These are phyloP conservation scores for Parotia lawesii DNA, from an alignment of 2,113 vertebrate genomes.

Conservation along the genomic window DNA sequence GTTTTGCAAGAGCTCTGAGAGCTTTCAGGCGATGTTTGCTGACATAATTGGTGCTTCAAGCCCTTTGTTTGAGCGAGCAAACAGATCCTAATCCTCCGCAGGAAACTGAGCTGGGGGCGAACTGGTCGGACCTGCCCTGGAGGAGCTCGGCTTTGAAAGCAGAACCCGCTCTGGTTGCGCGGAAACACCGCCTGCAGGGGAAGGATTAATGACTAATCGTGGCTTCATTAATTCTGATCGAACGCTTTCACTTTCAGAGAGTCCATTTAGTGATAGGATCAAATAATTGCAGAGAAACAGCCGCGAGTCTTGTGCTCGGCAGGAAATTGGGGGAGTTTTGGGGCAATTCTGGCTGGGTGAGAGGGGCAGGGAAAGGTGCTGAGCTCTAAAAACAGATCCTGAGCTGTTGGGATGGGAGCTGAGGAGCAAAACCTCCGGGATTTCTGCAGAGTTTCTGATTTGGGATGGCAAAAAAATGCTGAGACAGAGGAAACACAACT, in stretches of 20 bases:
- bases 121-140: neutral
- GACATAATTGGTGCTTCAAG: neutral
- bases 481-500: neutral
- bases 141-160: neutral
- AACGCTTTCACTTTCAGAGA: neutral
- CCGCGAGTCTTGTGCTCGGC: neutral
- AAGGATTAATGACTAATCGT: neutral
- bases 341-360: neutral
- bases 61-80: neutral
- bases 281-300: neutral
- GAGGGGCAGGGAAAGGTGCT: neutral
- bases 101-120: neutral
- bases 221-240: neutral
- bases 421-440: neutral
- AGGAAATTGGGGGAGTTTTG: accelerated
- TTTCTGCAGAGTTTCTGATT: neutral
- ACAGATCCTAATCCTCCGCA: neutral
- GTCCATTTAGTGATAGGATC: neutral
- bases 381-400: no score
- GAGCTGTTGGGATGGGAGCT: neutral
- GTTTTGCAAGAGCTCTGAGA: neutral
- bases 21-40: neutral
- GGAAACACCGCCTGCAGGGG: neutral
- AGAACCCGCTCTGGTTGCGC: neutral
- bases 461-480: neutral